These are phyloP conservation scores for Metopia argyrocephala DNA, from an alignment of 2,888 invertebrate genomes.

Conservation along the genomic window DNA sequence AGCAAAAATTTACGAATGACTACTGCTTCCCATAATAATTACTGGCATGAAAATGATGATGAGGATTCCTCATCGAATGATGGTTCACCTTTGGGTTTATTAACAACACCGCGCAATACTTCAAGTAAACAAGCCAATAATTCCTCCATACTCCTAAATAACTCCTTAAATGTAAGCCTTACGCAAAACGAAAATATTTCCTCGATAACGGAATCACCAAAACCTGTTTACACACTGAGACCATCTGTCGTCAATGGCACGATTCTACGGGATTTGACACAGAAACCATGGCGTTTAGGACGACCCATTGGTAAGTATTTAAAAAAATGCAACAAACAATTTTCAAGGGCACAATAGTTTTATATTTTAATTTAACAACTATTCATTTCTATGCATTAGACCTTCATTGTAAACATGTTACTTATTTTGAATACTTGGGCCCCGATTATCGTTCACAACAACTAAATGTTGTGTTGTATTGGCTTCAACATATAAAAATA, in stretches of 20 bases:
- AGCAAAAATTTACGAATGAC: constrained; percentile 66
- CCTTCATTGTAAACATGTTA: too few relatives aligned
- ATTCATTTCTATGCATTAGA: neutral
- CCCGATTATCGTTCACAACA: too few relatives aligned
- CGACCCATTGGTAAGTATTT: constrained; percentile 86
- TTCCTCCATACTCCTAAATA: constrained; percentile 68
- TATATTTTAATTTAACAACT: constrained; percentile 5
- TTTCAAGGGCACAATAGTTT: too few relatives aligned
- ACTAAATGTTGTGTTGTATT: too few relatives aligned
- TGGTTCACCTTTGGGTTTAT: constrained; percentile 52
- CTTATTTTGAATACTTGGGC: too few relatives aligned
- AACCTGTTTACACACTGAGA: constrained; percentile 80
- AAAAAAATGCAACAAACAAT: neutral
- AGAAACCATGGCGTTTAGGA: constrained; percentile 92
- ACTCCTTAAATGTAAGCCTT: constrained; percentile 62
- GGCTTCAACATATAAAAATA: too few relatives aligned
- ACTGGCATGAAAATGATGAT: constrained; percentile 75
- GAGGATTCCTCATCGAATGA: constrained; percentile 74
- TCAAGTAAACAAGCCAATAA: constrained; percentile 69
- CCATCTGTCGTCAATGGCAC: constrained; percentile 83
- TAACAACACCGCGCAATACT: constrained; percentile 53
- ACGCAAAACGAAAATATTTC: constrained; percentile 54
- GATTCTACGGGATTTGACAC: constrained; percentile 87
- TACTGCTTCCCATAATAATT: constrained; percentile 60
- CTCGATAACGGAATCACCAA: constrained; percentile 74